Conservation (phyloP, 2,888 invertebrate genomes). For the Branchinecta sandiegonensis region DNA sequence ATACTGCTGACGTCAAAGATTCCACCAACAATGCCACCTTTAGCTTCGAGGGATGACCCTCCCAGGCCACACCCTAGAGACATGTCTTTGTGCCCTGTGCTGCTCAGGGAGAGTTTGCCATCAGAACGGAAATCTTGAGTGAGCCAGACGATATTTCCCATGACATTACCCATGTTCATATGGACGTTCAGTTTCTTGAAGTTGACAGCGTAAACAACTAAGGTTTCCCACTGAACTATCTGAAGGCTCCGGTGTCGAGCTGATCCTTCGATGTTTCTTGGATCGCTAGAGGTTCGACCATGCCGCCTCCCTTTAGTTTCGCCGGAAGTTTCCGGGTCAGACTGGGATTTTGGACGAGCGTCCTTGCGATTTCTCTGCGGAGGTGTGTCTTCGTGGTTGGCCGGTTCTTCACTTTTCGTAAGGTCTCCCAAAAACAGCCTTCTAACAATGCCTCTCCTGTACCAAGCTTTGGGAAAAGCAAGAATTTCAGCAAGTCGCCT, state of each 20-base stretch:
- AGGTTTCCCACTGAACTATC: conserved; percentile 82
- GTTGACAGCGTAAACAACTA: conserved; percentile 89
- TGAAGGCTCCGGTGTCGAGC: conserved; percentile 40
- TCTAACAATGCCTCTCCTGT: conserved; percentile 78
- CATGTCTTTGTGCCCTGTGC: conserved; percentile 84
- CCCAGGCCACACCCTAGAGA: conserved; percentile 73
- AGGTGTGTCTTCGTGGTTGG: background rate
- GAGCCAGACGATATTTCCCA: conserved; percentile 84
- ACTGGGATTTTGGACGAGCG: conserved; percentile 17
- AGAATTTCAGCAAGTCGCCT: conserved; percentile 87
- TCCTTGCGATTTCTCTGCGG: conserved; percentile 4
- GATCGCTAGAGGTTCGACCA: conserved; percentile 7
- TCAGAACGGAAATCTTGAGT: conserved; percentile 82
- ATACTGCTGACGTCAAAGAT: conserved; percentile 79
- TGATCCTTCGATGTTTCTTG: conserved; percentile 24
- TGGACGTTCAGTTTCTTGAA: conserved; percentile 90
- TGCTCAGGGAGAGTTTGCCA: conserved; percentile 81
- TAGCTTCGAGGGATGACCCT: conserved; percentile 81
- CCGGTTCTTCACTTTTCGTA: conserved; percentile 38
- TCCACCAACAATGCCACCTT: conserved; percentile 94
- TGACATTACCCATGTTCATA: conserved; percentile 99
- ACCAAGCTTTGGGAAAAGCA: conserved; percentile 98
- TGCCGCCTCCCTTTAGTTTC: too few relatives aligned
- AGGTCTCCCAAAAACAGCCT: conserved; percentile 86
- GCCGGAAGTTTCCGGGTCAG: background rate